Evolutionary conservation across 2,797 vertebrate genomes (phyloP), one percentile per base, ranked within the genome.

Genomic region (Tachyglossus aculeatus): DNA sequence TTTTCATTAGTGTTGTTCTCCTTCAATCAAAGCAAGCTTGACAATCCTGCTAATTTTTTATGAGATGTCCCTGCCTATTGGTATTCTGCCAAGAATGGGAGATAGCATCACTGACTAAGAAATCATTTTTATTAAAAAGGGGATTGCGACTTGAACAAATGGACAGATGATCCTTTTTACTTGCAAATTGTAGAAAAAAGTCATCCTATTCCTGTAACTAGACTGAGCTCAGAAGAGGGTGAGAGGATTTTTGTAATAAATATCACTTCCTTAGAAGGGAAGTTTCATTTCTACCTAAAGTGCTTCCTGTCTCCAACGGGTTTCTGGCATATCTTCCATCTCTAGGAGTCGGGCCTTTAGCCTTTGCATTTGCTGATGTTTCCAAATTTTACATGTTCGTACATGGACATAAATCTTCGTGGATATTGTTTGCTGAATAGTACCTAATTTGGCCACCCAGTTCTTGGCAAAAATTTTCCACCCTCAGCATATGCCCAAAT

Each of bases 211-310:
- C n/a, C n/a, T n/a, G n/a, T n/a, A n/a, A n/a, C n/a, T n/a, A n/a
- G n/a, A n/a, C n/a, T n/a, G n/a, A n/a, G n/a, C n/a, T n/a, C n/a
- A n/a, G n/a, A n/a, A n/a, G n/a, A n/a, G 40, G 39, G n/a, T 12
- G 21, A 40, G 21, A 39, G 10, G 77, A 68, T 67, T 24, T 21
- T 71, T 40, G 36, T 41, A 5, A 19, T 60, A 29, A 61, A 54
- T 1, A 1, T 44, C 32, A 44, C 15, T 50, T 29, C 21, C 60
- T 6, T 25, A 1, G 29, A 12, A 41, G 34, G 52, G 52, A 10
- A 0, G 0, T 33, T 67, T 67, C 37, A 55, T 7, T 27, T 36
- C 9, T 3, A 29, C 1, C 1, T 43, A 7, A 31, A 44, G 2
- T 10, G 56, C 56, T 32, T 32, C 40, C 0, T 5, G 27, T 41